Base-by-base conservation (phyloP, 2,797 vertebrate genomes). In the Acestrorhynchus altus region DNA sequence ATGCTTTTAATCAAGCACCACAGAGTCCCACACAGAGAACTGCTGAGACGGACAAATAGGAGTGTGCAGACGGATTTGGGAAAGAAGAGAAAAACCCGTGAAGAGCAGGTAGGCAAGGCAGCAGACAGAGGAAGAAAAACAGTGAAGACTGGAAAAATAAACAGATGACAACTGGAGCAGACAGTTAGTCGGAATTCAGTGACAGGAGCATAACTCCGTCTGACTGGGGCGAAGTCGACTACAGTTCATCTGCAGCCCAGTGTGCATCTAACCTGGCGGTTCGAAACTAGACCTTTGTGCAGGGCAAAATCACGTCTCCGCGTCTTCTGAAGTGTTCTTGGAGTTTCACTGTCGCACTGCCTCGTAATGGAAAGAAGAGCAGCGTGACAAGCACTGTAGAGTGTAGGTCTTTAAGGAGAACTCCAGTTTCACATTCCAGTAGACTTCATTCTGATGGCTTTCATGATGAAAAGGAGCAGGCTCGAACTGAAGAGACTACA, bases 91-190 rank as follows among this genome's bases (percentile, higher is more conserved):
- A 26, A 49, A 8, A n/a, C 54, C 46, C 31, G 18, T 9, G 35
- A 69, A 20, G 40, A 28, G 24, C 44, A 63, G 28, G 59, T 39
- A 61, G 22, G 16, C 40, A 63, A 61, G 63, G 49, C 39, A 57
- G 52, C n/a, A 31, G 56, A 65, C n/a, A 31, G 56, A 57, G 42
- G 52, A 57, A 31, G 63, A 72, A 57, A 6, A 20, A 57, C n/a
- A 16, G 57, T 22, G 57, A 22, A 13, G 46, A 16, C 26, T 39
- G n/a, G 35, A 65, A 52, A 72, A 72, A 66, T 71, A 76, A 31
- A 47, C 24, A 61, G 56, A 70, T 49, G 66, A 60, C 46, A 69
- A 52, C 16, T 40, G 7, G 11, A 15, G 40, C 22, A 46, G 39
- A 60, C 59, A 49, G 28, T 16, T 22, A 26, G 44, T 24, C 18